These are phyloP conservation scores for Tachuris rubrigastra DNA, from an alignment of 2,113 vertebrate species.

Conservation along the genomic window DNA sequence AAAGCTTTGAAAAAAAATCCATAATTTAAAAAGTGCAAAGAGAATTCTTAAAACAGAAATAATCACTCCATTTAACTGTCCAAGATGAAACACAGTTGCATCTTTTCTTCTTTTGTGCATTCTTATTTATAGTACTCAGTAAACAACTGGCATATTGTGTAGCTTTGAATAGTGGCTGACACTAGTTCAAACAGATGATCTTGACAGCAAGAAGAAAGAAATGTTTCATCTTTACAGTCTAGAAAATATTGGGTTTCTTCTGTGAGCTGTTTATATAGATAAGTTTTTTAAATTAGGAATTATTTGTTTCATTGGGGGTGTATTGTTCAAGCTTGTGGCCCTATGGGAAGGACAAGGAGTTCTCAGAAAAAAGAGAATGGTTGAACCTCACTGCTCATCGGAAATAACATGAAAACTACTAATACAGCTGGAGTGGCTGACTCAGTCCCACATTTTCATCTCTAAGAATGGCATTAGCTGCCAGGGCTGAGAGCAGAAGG, in stretches of 20 bases:
- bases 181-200: slow-evolving; percentile 25
- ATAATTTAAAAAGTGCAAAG: not conserved
- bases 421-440: not conserved
- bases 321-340: not conserved
- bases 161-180: slow-evolving; percentile 37
- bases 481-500: not conserved
- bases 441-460: not conserved
- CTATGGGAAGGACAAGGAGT: not conserved
- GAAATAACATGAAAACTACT: not conserved
- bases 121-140: slow-evolving; percentile 7
- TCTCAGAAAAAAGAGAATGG: not conserved
- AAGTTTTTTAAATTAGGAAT: not conserved
- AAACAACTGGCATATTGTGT: slow-evolving; percentile 20
- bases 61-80: not conserved
- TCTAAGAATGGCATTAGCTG: not conserved
- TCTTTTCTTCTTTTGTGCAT: slow-evolving; percentile 34
- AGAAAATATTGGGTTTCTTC: not conserved
- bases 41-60: slow-evolving; percentile 1
- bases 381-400: not conserved
- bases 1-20: not conserved
- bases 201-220: slow-evolving; percentile 33
- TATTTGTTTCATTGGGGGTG: not conserved
- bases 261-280: not conserved
- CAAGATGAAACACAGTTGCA: slow-evolving; percentile 14
- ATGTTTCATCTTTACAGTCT: not conserved